A percentile compares a stretch with the other conserved stretches of the same genome.
Conservation (phyloP, 2,888 invertebrate genomes). For the Tanytarsus gracilentus region DNA sequence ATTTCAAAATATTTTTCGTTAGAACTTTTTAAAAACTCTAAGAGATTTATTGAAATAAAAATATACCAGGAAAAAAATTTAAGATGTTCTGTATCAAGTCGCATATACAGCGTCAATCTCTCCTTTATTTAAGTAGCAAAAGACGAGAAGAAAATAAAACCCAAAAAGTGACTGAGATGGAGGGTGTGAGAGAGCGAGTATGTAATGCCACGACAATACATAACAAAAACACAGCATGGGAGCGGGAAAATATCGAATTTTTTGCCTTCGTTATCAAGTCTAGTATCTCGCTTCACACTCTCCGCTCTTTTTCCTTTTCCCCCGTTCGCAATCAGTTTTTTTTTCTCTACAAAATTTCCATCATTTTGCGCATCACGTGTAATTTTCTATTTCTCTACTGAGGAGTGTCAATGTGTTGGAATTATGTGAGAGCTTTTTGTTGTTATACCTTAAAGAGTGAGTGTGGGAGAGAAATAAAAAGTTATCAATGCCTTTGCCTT, state of each 20-base stretch:
- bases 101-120: not conserved
- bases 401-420: constrained; percentile 5
- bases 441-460: not conserved
- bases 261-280: constrained; percentile 26
- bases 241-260: constrained; percentile 29
- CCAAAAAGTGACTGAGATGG: not conserved
- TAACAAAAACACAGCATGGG: not conserved
- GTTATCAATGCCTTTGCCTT: not conserved
- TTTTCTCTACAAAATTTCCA: not conserved
- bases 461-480: too few species aligned
- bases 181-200: too few species aligned
- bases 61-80: too few species aligned
- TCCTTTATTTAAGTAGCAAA: not conserved
- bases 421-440: not conserved
- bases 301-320: too few species aligned
- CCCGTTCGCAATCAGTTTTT: constrained; percentile 6
- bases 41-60: too few species aligned
- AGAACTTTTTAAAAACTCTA: too few species aligned
- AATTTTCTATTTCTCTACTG: constrained; percentile 8
- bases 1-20: too few species aligned
- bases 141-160: not conserved
- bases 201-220: not conserved
- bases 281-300: constrained; percentile 4
- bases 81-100: too few species aligned
- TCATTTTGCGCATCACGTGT: constrained; percentile 28